These are phyloP conservation scores for Pycnomerus fuliginosus DNA, from an alignment of 2,888 invertebrate species.

Conservation along the genomic window DNA sequence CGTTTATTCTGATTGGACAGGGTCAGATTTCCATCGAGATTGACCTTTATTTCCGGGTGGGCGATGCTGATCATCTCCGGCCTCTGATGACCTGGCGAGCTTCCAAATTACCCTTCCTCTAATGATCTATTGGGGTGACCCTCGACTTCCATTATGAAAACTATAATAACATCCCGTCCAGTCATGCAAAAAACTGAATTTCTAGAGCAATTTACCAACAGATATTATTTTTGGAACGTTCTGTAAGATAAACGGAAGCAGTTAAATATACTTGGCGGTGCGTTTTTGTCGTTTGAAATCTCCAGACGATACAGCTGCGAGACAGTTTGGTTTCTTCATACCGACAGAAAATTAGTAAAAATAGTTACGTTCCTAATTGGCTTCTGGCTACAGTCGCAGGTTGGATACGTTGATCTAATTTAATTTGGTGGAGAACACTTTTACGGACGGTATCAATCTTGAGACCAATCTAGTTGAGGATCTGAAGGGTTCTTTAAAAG, in stretches of 20 bases:
- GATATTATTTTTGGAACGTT: conserved; percentile 20
- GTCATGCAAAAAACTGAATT: too few species aligned
- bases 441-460: conserved; percentile 18
- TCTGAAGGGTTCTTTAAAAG: conserved; percentile 18
- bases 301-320: conserved; percentile 28
- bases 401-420: too few species aligned
- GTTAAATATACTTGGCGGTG: conserved; percentile 17
- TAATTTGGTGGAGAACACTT: conserved; percentile 12
- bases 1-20: conserved; percentile 19
- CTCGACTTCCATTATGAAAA: too few species aligned
- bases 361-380: conserved; percentile 30
- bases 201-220: too few species aligned
- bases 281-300: conserved; percentile 17
- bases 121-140: conserved; percentile 28
- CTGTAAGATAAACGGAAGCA: conserved; percentile 20
- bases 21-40: conserved; percentile 8
- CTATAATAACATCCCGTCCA: too few species aligned
- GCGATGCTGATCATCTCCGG: conserved; percentile 38
- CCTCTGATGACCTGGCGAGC: conserved; percentile 32
- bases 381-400: conserved; percentile 9
- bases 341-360: conserved; percentile 25
- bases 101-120: conserved; percentile 29
- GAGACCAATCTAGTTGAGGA: conserved; percentile 13
- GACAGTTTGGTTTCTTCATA: conserved; percentile 30
- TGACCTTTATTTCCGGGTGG: conserved; percentile 27